Evolutionary conservation across 2,113 vertebrate species (phyloP).

Genomic region (Vireo altiloquus): DNA sequence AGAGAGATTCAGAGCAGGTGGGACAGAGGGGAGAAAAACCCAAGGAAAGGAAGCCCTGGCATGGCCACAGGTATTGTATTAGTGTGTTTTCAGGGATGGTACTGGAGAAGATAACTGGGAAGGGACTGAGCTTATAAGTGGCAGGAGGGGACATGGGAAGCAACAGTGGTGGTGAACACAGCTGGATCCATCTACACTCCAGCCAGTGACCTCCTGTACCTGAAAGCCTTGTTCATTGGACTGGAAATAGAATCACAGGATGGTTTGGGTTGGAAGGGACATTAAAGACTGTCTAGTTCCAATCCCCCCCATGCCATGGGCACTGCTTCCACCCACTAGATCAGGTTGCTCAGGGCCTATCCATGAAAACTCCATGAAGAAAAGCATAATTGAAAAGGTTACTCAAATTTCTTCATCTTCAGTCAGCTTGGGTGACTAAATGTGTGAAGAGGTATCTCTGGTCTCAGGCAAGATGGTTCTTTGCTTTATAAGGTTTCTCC

Average conservation of each 20-base stretch:
- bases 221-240: neutral
- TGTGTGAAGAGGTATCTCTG: neutral
- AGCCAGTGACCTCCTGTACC: rapidly evolving
- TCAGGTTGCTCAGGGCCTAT: neutral
- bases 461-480: neutral
- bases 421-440: neutral
- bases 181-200: neutral
- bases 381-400: neutral
- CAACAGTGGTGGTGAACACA: neutral
- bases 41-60: neutral
- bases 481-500: neutral
- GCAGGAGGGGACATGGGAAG: neutral
- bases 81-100: neutral
- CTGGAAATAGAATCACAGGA: neutral
- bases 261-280: neutral
- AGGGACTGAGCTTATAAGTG: neutral
- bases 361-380: neutral
- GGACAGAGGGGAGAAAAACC: neutral
- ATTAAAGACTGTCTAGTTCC: neutral
- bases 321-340: neutral
- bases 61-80: neutral
- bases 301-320: neutral
- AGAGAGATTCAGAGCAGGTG: neutral
- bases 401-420: neutral
- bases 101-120: neutral